Percentiles rank a stretch among this genome's conserved stretches.
These are phyloP conservation scores for Eulemur coronatus DNA, from an alignment of 2,797 vertebrate species.

Conservation along the genomic window DNA sequence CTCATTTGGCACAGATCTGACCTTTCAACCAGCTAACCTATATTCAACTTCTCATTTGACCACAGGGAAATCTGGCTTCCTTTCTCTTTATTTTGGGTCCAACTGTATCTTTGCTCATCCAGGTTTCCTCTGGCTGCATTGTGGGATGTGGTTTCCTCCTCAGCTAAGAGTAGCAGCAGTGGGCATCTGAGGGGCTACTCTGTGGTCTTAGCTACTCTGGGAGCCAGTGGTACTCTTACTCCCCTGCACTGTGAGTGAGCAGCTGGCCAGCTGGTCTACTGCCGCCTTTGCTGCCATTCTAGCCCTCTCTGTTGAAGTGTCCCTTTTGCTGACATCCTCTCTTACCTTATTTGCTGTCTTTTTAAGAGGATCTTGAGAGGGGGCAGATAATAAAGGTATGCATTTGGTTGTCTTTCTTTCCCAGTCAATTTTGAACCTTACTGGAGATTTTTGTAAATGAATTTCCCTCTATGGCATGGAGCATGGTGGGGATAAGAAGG, in stretches of 20 bases:
- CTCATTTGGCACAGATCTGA: background rate
- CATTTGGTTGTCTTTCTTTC: background rate
- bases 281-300: background rate
- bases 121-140: background rate
- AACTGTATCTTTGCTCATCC: background rate
- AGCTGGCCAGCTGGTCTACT: background rate
- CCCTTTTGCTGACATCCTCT: background rate
- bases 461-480: background rate
- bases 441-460: background rate
- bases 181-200: background rate
- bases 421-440: no score
- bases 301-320: background rate
- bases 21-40: background rate
- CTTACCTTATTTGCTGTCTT: background rate
- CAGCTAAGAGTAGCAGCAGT: background rate
- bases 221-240: background rate
- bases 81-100: background rate
- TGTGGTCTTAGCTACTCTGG: background rate
- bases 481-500: background rate
- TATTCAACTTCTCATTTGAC: background rate
- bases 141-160: background rate
- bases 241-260: fast-evolving
- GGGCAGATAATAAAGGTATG: background rate
- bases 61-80: background rate
- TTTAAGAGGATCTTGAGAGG: background rate